Conservation (phyloP, 1,140 invertebrate species). For the Macrotrachela quadricornifera region DNA sequence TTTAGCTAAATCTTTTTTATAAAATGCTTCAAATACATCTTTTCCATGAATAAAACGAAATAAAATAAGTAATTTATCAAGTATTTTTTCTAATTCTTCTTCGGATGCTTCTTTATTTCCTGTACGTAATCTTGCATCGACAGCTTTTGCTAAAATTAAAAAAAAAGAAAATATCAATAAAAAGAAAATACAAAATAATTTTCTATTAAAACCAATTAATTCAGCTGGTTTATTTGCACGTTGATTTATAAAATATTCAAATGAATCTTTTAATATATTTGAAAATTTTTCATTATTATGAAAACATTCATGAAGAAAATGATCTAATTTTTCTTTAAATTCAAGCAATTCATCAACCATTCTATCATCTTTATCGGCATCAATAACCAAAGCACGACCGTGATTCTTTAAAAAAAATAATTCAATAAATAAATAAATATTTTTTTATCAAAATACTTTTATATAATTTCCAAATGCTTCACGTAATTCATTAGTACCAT, state of each 20-base stretch:
- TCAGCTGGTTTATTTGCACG: constrained; percentile 94
- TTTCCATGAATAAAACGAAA: constrained; percentile 93
- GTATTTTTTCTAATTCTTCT: constrained; percentile 75
- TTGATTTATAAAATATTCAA: constrained; percentile 93
- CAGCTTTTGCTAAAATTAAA: constrained; percentile 69
- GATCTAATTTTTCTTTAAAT: constrained; percentile 73
- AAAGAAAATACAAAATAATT: neutral
- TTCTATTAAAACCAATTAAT: constrained; percentile 54
- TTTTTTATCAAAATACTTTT: constrained; percentile 44
- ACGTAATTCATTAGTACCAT: constrained; percentile 68
- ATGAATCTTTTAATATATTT: constrained; percentile 85
- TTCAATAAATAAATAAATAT: neutral
- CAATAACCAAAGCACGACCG: neutral
- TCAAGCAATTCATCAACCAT: constrained; percentile 33
- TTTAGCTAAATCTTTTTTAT: constrained; percentile 94
- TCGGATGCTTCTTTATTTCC: constrained; percentile 96
- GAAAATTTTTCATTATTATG: constrained; percentile 79
- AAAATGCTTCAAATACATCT: constrained; percentile 98
- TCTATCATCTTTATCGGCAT: neutral
- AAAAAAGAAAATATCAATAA: constrained; percentile 5
- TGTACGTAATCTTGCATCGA: constrained; percentile 76
- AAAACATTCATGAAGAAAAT: constrained; percentile 54
- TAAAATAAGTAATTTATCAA: constrained; percentile 96
- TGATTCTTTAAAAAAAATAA: neutral
- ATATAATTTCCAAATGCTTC: constrained; percentile 75